Percentiles rank a stretch among this genome's conserved stretches.
Conservation (phyloP, 1,140 invertebrate genomes). For the Asbolus verrucosus region DNA sequence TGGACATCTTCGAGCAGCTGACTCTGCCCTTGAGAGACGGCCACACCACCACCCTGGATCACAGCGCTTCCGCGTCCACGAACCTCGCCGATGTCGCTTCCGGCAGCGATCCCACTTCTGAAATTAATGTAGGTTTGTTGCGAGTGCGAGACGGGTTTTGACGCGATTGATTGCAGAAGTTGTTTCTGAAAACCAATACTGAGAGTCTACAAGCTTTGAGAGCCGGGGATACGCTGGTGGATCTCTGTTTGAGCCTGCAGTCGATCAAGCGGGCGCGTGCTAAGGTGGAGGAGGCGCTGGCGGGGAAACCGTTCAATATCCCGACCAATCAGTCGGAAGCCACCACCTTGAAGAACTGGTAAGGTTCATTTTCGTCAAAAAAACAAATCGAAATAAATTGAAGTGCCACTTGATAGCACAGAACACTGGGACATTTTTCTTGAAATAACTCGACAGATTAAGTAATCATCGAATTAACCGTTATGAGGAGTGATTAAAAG, state of each 20-base stretch:
- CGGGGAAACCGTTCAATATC: constrained; percentile 74
- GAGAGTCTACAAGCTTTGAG: constrained; percentile 71
- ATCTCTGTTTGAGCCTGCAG: constrained; percentile 81
- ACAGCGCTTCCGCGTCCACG: constrained; percentile 60
- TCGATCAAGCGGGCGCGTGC: constrained; percentile 81
- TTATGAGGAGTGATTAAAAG: too few relatives aligned
- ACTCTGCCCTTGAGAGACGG: constrained; percentile 74
- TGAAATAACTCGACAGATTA: too few relatives aligned
- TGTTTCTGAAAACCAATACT: constrained; percentile 72
- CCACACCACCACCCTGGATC: constrained; percentile 48
- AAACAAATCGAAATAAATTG: too few relatives aligned
- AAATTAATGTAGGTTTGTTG: constrained; percentile 64
- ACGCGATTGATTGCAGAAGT: constrained; percentile 65
- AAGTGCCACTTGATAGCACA: too few relatives aligned
- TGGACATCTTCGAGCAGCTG: constrained; percentile 75
- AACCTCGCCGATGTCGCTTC: constrained; percentile 59
- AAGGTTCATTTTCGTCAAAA: too few relatives aligned
- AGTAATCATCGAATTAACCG: too few relatives aligned
- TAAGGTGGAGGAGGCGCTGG: constrained; percentile 77
- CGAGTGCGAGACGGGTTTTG: too few relatives aligned
- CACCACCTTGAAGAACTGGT: constrained; percentile 75
- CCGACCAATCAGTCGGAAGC: constrained; percentile 81
- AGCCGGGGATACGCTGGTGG: constrained; percentile 83
- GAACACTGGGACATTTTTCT: too few relatives aligned
- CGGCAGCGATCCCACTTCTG: constrained; percentile 60